These are phyloP conservation scores for Chionomys nivalis DNA, from an alignment of 2,113 vertebrate species.

Conservation along the genomic window DNA sequence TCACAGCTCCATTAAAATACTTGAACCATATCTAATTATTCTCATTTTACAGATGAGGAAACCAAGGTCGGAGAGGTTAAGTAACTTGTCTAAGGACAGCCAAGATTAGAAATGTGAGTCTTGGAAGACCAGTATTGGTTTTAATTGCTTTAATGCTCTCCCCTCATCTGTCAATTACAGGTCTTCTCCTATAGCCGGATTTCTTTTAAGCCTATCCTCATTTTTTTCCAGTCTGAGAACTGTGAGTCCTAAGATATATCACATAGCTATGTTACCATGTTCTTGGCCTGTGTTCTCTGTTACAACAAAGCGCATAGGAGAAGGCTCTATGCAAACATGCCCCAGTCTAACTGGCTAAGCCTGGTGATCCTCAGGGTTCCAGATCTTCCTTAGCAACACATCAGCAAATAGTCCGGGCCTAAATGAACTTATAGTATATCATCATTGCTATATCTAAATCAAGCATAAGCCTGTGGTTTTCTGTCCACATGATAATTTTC, in stretches of 20 bases:
- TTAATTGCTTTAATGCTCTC: not conserved
- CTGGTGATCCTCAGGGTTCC: not conserved
- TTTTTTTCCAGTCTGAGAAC: not conserved
- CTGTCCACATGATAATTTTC: not conserved
- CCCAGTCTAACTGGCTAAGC: not conserved
- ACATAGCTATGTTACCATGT: not conserved
- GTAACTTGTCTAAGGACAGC: not conserved
- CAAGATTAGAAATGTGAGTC: slow-evolving; percentile 12
- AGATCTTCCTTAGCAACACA: not conserved
- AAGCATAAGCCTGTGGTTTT: not conserved
- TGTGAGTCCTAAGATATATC: not conserved
- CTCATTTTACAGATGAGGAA: slow-evolving; percentile 28
- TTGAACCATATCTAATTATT: slow-evolving; percentile 24
- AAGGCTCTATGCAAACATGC: not conserved
- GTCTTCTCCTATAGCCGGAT: not conserved
- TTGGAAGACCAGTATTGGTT: not conserved
- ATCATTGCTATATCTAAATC: not conserved
- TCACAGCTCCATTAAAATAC: slow-evolving; percentile 31
- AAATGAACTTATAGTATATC: not conserved
- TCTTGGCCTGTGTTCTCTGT: not conserved
- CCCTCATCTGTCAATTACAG: not conserved
- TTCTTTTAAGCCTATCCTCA: slow-evolving; percentile 8
- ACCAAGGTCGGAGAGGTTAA: not conserved
- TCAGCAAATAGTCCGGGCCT: not conserved
- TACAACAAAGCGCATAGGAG: not conserved